A percentile compares a stretch with the other conserved stretches of the same genome.
phyloP scores from a whole-genome alignment of 2,888 invertebrate genomes.

The Dynastes hyllus region DNA sequence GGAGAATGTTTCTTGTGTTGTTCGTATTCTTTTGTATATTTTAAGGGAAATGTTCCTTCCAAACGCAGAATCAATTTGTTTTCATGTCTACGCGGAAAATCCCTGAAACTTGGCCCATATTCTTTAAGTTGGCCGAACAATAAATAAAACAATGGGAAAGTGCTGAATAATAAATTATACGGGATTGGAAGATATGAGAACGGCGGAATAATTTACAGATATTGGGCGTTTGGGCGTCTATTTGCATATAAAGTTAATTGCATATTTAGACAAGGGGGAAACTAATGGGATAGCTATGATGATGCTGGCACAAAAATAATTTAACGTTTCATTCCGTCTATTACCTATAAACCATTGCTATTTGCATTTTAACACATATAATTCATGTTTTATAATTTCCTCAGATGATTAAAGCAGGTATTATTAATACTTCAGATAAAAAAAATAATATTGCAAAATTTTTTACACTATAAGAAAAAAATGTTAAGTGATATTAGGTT shows the following conservation, averaged over 20 bases:
- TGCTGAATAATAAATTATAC: constrained; percentile 15
- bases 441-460: too few relatives aligned
- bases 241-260: too few relatives aligned
- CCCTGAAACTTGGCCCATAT: constrained; percentile 19
- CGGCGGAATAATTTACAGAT: background rate
- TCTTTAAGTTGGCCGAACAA: background rate
- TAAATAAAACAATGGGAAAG: constrained; percentile 17
- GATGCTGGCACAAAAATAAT: background rate
- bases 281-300: background rate
- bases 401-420: too few relatives aligned
- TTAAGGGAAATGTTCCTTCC: constrained; percentile 14
- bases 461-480: too few relatives aligned
- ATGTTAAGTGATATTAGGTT: too few relatives aligned
- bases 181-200: background rate
- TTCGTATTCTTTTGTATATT: constrained; percentile 17
- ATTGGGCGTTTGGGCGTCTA: background rate
- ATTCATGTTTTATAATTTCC: too few relatives aligned
- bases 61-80: constrained; percentile 40
- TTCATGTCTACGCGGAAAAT: constrained; percentile 17
- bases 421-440: too few relatives aligned
- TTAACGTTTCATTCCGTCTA: too few relatives aligned
- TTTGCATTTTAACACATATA: too few relatives aligned
- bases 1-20: constrained; percentile 17
- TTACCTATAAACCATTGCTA: too few relatives aligned
- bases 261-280: background rate